Evolutionary conservation across 2,797 vertebrate genomes (phyloP).

Genomic region (Tenualosa thibaudeaui): DNA sequence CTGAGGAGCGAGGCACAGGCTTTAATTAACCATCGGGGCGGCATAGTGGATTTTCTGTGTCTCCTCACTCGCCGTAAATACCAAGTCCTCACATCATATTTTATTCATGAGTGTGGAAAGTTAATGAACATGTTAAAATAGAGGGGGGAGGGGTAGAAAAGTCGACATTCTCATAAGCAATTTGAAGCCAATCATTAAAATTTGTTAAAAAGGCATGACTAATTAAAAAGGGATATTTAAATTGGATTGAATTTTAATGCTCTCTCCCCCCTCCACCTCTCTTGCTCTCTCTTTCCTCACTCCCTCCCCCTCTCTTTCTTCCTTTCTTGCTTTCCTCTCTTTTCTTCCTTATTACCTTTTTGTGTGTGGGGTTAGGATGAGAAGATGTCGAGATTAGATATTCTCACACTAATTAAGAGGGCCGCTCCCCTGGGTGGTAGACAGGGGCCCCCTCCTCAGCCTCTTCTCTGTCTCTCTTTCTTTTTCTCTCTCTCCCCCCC

Average conservation of each 20-base stretch:
- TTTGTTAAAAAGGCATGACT: constrained; percentile 84
- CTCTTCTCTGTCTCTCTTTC: constrained; percentile 43
- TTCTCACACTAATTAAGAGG: constrained; percentile 83
- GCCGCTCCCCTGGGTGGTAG: constrained; percentile 73
- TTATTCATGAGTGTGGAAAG: constrained; percentile 74
- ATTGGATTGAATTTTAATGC: constrained; percentile 83
- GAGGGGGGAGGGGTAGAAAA: constrained; percentile 43
- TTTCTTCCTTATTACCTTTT: constrained; percentile 76
- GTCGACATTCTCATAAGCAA: constrained; percentile 70
- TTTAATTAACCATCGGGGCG: constrained; percentile 9
- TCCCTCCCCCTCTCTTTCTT: neutral
- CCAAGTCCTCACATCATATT: constrained; percentile 73
- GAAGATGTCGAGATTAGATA: constrained; percentile 81
- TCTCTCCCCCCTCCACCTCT: neutral
- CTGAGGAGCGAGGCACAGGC: neutral
- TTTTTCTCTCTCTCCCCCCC: constrained; percentile 20
- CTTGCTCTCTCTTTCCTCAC: neutral
- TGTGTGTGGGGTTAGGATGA: constrained; percentile 79
- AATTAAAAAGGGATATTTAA: constrained; percentile 84
- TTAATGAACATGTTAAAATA: constrained; percentile 76
- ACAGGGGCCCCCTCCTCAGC: constrained; percentile 62
- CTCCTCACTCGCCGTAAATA: constrained; percentile 65
- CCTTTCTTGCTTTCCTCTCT: neutral
- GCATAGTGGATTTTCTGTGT: constrained; percentile 19
- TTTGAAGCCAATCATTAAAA: constrained; percentile 82